phyloP scores from a whole-genome alignment of 2,888 invertebrate species.

The Zeuzera pyrina region DNA sequence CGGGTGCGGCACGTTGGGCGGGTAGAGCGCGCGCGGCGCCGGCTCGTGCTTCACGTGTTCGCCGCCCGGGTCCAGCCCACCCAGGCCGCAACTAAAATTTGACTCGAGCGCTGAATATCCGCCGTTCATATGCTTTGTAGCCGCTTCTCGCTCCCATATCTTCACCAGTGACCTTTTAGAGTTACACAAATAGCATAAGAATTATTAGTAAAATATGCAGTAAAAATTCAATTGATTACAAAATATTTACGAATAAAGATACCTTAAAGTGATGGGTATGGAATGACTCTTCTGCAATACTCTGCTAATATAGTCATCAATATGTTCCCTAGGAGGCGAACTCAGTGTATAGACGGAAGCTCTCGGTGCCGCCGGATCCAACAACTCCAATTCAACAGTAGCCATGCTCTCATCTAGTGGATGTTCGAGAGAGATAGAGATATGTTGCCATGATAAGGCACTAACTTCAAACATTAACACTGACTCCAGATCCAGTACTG shows the following conservation, averaged over 20 bases:
- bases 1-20: constrained; percentile 45
- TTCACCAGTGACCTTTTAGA: constrained; percentile 80
- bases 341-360: constrained; percentile 82
- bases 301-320: constrained; percentile 61
- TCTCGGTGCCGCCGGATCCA: constrained; percentile 84
- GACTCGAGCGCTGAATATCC: constrained; percentile 69
- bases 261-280: constrained; percentile 92
- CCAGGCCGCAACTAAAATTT: constrained; percentile 79
- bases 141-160: constrained; percentile 84
- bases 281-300: constrained; percentile 91
- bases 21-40: constrained; percentile 46
- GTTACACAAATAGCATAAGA: too few relatives aligned
- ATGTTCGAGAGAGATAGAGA: constrained; percentile 93
- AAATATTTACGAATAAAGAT: too few relatives aligned
- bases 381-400: constrained; percentile 90
- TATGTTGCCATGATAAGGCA: constrained; percentile 90
- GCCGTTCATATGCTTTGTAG: constrained; percentile 68
- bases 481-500: constrained; percentile 76
- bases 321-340: constrained; percentile 49
- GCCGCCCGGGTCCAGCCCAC: constrained; percentile 78
- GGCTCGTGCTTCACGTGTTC: constrained; percentile 62
- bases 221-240: too few relatives aligned
- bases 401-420: constrained; percentile 94
- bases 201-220: too few relatives aligned
- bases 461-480: constrained; percentile 94